Base-by-base conservation (phyloP, 2,888 invertebrate genomes). In the Hypercompe scribonia region DNA sequence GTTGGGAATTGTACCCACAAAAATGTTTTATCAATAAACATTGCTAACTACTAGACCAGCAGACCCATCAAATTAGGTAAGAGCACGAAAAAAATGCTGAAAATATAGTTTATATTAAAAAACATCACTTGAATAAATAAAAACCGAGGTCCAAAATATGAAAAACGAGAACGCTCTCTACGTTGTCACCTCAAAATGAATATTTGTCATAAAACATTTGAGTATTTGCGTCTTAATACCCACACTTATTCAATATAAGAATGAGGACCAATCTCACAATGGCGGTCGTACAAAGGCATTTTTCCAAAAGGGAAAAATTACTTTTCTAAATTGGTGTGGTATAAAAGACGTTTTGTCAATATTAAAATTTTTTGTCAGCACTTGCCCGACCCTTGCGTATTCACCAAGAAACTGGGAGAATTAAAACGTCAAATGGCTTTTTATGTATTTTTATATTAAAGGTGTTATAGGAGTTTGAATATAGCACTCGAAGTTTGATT, bases 311-410 rank as follows among this genome's bases (percentile, higher is more conserved):
- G 79, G 79, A 86, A 83, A 86, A 85, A 87, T 86, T 86, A 84
- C 86, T 86, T 81, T 79, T 82, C 79, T 66, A 86, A 86, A 86
- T 86, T 86, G 86, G 80, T 78, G 79, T 68, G 74, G 80, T 84
- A 85, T 83, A 86, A 85, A 86, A 81, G 81, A 76, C 82, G 78
- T 86, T 82, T 86, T 82, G 86, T 85, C 85, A 85, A 86, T 85
- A 85, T 85, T 85, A 85, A 86, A 75, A 76, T 74, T 78, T 81
- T 79, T 81, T 76, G 82, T 74, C 79, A 77, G 79, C 77, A 71
- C 77, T 81, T 68, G 42, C 76, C 31, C 77, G 76, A 79, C 82
- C 82, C 71, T 65, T 61, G 65, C 58, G 68, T 65, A 65, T 69
- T 71, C 78, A 63, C 39, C 39, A 64, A 68, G 78, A 79, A 77